A percentile compares a stretch with the other conserved stretches of the same genome.
Evolutionary conservation across 2,797 vertebrate genomes (phyloP).

Genomic region (Limnodromus scolopaceus): DNA sequence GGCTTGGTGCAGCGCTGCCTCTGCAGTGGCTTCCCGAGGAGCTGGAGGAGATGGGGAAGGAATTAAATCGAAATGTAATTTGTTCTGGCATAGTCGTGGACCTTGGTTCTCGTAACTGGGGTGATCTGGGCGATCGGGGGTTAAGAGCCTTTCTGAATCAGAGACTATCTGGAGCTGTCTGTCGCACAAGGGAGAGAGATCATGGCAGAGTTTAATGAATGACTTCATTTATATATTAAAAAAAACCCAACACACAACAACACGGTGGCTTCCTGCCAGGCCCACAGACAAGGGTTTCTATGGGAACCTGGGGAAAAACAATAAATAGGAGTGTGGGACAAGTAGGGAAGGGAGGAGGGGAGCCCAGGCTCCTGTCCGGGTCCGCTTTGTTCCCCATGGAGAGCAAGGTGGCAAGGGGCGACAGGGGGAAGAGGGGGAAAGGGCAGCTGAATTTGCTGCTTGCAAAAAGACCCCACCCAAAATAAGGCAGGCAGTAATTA

Average conservation of each 20-base stretch:
- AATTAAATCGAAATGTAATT: neutral
- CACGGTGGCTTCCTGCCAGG: conserved; percentile 61
- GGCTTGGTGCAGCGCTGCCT: neutral
- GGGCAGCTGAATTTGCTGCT: neutral
- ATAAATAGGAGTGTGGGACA: conserved; percentile 61
- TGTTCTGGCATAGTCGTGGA: neutral
- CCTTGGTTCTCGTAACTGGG: neutral
- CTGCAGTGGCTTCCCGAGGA: neutral
- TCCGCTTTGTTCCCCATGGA: neutral
- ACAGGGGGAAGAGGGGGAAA: neutral
- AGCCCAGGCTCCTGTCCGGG: neutral
- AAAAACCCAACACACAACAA: conserved; percentile 5
- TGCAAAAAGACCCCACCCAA: neutral
- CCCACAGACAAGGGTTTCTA: conserved; percentile 66
- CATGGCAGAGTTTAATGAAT: conserved; percentile 68
- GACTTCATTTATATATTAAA: conserved; percentile 58
- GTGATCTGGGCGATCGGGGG: neutral
- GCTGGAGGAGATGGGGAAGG: neutral
- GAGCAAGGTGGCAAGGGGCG: neutral
- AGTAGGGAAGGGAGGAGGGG: conserved; percentile 30
- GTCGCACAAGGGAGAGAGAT: conserved; percentile 36
- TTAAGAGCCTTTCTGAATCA: conserved; percentile 26
- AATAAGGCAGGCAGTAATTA: neutral
- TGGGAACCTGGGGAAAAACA: conserved; percentile 68
- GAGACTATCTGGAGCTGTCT: conserved; percentile 52